These are phyloP conservation scores for Pseudomugil tenellus DNA, from an alignment of 2,797 vertebrate genomes.

Conservation along the genomic window DNA sequence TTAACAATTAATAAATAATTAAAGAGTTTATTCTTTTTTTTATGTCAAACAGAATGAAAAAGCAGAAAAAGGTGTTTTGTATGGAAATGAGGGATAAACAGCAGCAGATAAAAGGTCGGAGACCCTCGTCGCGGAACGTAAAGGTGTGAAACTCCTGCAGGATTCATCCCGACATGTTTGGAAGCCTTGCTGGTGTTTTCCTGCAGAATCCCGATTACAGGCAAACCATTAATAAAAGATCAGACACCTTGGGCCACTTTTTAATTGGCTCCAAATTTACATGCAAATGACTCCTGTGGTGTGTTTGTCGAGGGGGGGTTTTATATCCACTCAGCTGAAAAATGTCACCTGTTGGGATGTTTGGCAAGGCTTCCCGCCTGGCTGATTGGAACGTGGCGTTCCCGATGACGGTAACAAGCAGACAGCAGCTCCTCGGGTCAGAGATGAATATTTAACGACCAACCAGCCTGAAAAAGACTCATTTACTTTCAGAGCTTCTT, in stretches of 20 bases:
- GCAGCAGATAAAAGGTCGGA: too few species aligned
- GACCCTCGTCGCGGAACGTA: too few species aligned
- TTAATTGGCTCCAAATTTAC: conserved; percentile 73
- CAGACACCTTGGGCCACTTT: conserved; percentile 64
- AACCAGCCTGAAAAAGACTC: conserved; percentile 59
- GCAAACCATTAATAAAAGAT: conserved; percentile 71
- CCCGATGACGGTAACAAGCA: conserved; percentile 53
- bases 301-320: neutral
- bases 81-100: too few species aligned
- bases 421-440: conserved; percentile 59
- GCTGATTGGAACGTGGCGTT: conserved; percentile 56
- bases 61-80: too few species aligned
- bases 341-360: conserved; percentile 46
- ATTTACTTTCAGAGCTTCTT: conserved; percentile 60
- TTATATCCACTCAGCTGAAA: conserved; percentile 28
- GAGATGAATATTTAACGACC: conserved; percentile 79
- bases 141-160: too few species aligned
- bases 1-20: too few species aligned
- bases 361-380: conserved; percentile 15
- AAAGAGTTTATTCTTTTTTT: too few species aligned
- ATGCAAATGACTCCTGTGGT: conserved; percentile 67
- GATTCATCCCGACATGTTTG: too few species aligned
- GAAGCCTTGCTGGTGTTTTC: too few species aligned
- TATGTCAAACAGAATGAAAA: too few species aligned
- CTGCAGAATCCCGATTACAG: conserved; percentile 35